These are phyloP conservation scores for Psettodes erumei DNA, from an alignment of 2,113 vertebrate species.

Conservation along the genomic window DNA sequence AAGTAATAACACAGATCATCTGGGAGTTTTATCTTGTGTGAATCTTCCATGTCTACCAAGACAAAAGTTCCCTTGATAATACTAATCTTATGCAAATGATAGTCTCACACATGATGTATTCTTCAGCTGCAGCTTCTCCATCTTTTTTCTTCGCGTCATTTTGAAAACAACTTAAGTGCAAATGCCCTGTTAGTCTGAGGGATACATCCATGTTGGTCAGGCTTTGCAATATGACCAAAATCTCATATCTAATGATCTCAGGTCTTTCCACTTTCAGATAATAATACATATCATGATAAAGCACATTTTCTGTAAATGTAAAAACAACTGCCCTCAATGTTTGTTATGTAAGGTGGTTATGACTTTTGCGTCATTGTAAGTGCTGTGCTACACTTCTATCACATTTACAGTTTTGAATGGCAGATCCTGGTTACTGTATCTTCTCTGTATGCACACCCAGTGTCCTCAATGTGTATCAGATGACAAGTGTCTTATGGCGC, in stretches of 20 bases:
- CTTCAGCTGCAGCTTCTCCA: background rate
- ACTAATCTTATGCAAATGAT: constrained; percentile 44
- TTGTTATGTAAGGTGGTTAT: too few relatives aligned
- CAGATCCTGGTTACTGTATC: background rate
- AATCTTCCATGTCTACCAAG: constrained; percentile 38
- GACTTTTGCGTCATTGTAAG: too few relatives aligned
- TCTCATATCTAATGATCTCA: background rate
- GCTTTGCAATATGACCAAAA: background rate
- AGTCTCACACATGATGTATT: constrained; percentile 7
- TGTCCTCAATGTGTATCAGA: background rate
- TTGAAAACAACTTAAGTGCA: background rate
- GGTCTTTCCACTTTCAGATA: background rate
- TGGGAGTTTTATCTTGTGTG: constrained; percentile 37
- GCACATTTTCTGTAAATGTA: background rate
- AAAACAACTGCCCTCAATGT: too few relatives aligned
- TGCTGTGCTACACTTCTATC: too few relatives aligned
- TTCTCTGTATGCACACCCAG: background rate
- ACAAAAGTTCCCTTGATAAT: constrained; percentile 20
- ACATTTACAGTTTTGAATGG: background rate
- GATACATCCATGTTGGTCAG: background rate
- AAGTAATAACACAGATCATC: constrained; percentile 34
- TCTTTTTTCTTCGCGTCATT: background rate
- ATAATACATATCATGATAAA: background rate
- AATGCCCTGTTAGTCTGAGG: background rate
- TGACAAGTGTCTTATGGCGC: background rate